Evolutionary conservation across 2,888 invertebrate genomes (phyloP).

Genomic region (Allacma fusca): DNA sequence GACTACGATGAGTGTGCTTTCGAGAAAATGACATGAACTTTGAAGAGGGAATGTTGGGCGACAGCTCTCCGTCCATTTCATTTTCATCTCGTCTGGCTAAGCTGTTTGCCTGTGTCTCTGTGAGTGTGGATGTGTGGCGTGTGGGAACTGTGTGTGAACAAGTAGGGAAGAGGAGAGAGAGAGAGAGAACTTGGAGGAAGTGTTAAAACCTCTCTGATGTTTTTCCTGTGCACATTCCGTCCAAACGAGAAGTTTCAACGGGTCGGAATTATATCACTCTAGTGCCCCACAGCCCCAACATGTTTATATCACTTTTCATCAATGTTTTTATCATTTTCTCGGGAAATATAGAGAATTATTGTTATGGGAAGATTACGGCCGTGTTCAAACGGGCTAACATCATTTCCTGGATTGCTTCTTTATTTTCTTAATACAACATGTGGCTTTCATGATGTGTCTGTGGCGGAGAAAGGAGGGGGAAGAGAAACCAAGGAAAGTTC

Average conservation of each 20-base stretch:
- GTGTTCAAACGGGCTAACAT: background rate
- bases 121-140: no score
- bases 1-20: background rate
- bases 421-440: background rate
- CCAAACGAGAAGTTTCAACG: background rate
- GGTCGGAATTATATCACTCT: no score
- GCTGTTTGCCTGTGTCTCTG: slow-evolving; percentile 11
- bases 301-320: background rate
- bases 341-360: background rate
- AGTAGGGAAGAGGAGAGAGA: background rate
- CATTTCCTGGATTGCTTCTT: background rate
- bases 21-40: slow-evolving; percentile 14
- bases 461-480: background rate
- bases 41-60: slow-evolving; percentile 10
- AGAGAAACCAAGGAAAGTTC: background rate
- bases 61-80: slow-evolving; percentile 22
- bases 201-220: slow-evolving; percentile 25
- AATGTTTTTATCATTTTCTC: background rate
- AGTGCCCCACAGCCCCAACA: no score
- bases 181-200: slow-evolving; percentile 20
- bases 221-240: background rate
- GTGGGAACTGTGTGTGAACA: no score
- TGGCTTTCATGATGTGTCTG: background rate
- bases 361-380: background rate
- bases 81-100: slow-evolving; percentile 23